Base-by-base conservation (phyloP, 2,888 invertebrate genomes). In the Coremacera marginata region DNA sequence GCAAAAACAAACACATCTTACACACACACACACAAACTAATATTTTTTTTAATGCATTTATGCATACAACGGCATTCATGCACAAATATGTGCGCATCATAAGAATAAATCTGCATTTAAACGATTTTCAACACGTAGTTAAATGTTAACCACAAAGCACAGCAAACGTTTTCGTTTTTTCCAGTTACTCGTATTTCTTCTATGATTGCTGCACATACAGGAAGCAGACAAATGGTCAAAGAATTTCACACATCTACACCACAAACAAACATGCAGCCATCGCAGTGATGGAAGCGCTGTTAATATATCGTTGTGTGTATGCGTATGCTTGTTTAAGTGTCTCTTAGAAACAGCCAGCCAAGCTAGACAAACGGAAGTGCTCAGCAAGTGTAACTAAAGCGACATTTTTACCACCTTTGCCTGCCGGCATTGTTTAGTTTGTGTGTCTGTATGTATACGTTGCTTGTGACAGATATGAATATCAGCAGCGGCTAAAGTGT, bases 341-440 rank as follows among this genome's bases (percentile, higher is more conserved):
- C 44, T 44, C 44, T 44, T 44, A 14, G 44, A 44, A 44, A 9
- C 14, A 63, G 16, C 31, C 63, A 27, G 27, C 16, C 25, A 34
- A 34, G 19, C 27, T 44, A 63, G 31, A 65, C 34, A 75, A 55
- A 57, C 75, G 67, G 75, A 75, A 67, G 37, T 67, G 51, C 19
- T 55, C 22, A 14, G 25, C 25, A 37, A 52, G 67, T 67, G 75
- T 67, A 67, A 67, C 37, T 57, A 14, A 75, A 75, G 55, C 67
- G 75, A 75, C 57, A 75, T 52, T 75, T 75, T 75, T 57, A 44
- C 25, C 67, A 55, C 75, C 25, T 67, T 71, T 25, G 19, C 55
- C 57, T 27, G 27, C 44, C 44, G 44, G 44, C 44, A 44, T 11
- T 44, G 44, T 44, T 37, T 62, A 16, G 31, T 25, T 27, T 63